Conservation (phyloP, 2,797 vertebrate species). For the Tauraco hartlaubi region DNA sequence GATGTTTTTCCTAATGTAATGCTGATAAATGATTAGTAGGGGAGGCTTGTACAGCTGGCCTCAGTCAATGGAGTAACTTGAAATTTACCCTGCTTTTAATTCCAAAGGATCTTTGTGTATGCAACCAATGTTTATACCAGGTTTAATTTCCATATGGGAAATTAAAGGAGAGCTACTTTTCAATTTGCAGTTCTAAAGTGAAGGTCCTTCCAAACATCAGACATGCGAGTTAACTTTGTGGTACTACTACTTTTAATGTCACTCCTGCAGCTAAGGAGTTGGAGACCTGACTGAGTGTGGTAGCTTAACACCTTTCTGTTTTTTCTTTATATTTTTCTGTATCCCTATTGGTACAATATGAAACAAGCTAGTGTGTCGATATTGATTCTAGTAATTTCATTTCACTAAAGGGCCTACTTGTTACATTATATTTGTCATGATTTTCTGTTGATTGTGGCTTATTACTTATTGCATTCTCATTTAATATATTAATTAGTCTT, state of each 20-base stretch:
- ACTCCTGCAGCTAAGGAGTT: neutral
- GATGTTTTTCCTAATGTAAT: neutral
- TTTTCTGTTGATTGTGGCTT: neutral
- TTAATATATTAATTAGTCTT: neutral
- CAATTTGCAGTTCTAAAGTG: neutral
- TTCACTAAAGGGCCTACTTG: neutral
- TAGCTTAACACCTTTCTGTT: neutral
- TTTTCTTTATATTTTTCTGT: neutral
- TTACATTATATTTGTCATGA: neutral
- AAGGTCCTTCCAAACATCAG: neutral
- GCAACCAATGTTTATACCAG: neutral
- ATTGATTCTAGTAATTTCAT: neutral
- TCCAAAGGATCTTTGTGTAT: neutral
- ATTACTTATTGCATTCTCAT: neutral
- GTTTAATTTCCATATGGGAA: neutral
- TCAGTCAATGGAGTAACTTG: neutral
- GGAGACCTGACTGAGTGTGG: neutral
- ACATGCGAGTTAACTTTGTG: neutral
- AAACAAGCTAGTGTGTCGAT: neutral
- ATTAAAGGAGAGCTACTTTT: neutral
- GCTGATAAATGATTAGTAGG: neutral
- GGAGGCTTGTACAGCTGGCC: neutral
- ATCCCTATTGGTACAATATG: neutral
- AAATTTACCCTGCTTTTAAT: conserved; percentile 32
- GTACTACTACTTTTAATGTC: neutral